These are phyloP conservation scores for Diaprepes abbreviatus DNA, from an alignment of 2,888 invertebrate genomes.

Conservation along the genomic window DNA sequence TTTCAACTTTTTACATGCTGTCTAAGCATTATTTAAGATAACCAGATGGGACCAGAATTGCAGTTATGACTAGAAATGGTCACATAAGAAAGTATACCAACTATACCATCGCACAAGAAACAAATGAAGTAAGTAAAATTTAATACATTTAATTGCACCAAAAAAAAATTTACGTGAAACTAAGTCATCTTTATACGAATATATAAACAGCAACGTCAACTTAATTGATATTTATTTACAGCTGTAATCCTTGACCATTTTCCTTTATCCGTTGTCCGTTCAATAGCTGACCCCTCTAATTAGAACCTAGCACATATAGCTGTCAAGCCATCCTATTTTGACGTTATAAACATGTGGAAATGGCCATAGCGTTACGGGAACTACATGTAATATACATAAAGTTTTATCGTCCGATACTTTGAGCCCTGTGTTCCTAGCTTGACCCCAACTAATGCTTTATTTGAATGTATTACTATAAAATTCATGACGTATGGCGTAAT, in stretches of 20 bases:
- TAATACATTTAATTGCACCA: too few relatives aligned
- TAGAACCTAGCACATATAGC: constrained; percentile 60
- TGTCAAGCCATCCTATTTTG: constrained; percentile 57
- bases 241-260: constrained; percentile 4
- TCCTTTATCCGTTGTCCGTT: constrained; percentile 17
- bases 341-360: constrained; percentile 62
- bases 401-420: constrained; percentile 66
- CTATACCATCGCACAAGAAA: too few relatives aligned
- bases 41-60: too few relatives aligned
- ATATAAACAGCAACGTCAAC: constrained; percentile 6
- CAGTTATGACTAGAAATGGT: too few relatives aligned
- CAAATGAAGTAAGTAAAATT: too few relatives aligned
- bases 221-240: constrained; percentile 12
- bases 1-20: too few relatives aligned
- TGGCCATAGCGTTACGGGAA: constrained; percentile 54
- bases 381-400: constrained; percentile 66
- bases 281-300: constrained; percentile 53
- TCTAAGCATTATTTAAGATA: too few relatives aligned
- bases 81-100: too few relatives aligned
- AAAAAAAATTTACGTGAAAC: too few relatives aligned
- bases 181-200: neutral
- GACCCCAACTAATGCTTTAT: constrained; percentile 57
- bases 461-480: constrained; percentile 39
- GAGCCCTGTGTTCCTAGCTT: constrained; percentile 61
- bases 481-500: constrained; percentile 37